Conservation (phyloP, 2,888 invertebrate species). For the Eupithecia inturbata region DNA sequence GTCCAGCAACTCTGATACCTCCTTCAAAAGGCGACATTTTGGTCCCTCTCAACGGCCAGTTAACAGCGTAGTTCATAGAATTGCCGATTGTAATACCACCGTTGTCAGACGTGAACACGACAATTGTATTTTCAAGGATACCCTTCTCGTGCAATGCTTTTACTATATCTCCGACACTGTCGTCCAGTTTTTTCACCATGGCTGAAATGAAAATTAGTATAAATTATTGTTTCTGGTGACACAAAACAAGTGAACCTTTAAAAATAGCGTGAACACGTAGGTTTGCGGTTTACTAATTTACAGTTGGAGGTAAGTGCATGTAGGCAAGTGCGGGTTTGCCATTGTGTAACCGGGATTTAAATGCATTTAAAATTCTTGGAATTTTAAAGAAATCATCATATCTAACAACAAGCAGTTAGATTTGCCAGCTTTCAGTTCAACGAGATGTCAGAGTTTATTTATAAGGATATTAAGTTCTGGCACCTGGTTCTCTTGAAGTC, state of each 20-base stretch:
- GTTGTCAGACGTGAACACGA: conserved; percentile 95
- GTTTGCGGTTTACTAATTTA: conserved; percentile 44
- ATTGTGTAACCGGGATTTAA: not conserved
- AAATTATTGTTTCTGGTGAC: not conserved
- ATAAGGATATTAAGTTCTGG: not conserved
- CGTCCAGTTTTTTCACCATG: conserved; percentile 93
- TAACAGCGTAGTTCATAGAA: conserved; percentile 89
- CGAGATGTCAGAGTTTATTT: not conserved
- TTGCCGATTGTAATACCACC: conserved; percentile 91
- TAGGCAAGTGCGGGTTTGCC: not conserved
- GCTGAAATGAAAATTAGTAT: conserved; percentile 80
- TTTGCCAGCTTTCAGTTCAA: not conserved
- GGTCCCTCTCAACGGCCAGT: conserved; percentile 90
- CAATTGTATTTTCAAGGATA: conserved; percentile 91
- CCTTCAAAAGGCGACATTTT: conserved; percentile 94
- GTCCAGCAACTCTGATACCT: conserved; percentile 89
- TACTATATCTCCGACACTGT: conserved; percentile 91
- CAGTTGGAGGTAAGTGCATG: conserved; percentile 23
- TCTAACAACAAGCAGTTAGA: not conserved
- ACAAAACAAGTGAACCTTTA: conserved; percentile 15
- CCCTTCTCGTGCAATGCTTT: conserved; percentile 85
- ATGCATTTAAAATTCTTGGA: not conserved
- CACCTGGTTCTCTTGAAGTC: not conserved
- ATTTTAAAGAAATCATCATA: not conserved
- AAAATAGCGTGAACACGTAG: conserved; percentile 29